Evolutionary conservation across 2,113 vertebrate genomes (phyloP), one percentile per base, ranked within the genome.

Genomic region (Corythornis cristatus): DNA sequence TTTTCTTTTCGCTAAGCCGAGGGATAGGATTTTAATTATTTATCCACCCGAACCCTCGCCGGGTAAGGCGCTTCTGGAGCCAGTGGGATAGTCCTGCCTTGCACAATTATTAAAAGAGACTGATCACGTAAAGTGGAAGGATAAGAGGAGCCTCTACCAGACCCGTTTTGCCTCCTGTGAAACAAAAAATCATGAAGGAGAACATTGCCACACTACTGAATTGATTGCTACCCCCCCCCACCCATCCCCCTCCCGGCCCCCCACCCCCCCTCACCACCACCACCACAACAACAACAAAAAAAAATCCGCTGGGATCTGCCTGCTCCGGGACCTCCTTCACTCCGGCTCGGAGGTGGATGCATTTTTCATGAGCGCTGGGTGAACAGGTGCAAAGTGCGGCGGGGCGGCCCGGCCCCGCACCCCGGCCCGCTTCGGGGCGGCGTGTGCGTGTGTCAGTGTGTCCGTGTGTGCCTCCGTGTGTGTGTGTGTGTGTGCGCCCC

Each of bases 341-440:
- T 93, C 93, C 78, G 86, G 92, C 71, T 88, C 75, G 96, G 97
- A 88, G 93, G 58, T 93, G 96, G 93, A 95, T 93, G 86, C 97
- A 42, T 97, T 93, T 95, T 97, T 96, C 96, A 97, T 97, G 97
- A 97, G 96, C 96, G 91, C 92, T 31, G 94, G 97, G 96, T 97
- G 98, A 98, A 98, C 98, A 98, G 98, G 98, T 98, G 98, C 97
- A 97, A 96, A 97, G 97, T 96, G 96, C 95, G 88, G 91, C 86
- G 83, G 96, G 95, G 96, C 96, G 93, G 91, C 90, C 96, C 89
- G 95, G 96, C 93, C 77, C 86, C 58, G 89, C 78, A 76, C 89
- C 93, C 87, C 90, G 73, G 83, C 86, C 89, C 94, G 94, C 89
- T 84, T 51, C 74, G 71, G 88, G 78, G 93, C 82, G 79, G 86